phyloP scores from a whole-genome alignment of 2,888 invertebrate species.

The Protophormia terraenovae region DNA sequence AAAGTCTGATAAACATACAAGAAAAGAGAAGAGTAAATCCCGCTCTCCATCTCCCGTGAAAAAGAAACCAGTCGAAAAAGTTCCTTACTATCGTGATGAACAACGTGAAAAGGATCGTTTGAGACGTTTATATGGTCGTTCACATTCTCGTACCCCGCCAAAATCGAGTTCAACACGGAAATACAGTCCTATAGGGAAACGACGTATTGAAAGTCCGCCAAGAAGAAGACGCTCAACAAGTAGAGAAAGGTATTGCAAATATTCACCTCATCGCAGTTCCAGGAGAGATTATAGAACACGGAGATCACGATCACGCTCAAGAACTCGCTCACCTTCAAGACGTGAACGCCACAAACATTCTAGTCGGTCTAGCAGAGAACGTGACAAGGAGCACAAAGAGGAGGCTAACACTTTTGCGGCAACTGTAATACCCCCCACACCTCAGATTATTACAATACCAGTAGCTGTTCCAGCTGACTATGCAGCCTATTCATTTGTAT shows the following conservation, averaged over 20 bases:
- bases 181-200: not conserved
- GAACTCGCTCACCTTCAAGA: conserved; percentile 53
- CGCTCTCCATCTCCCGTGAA: conserved; percentile 18
- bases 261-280: conserved; percentile 44
- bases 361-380: conserved; percentile 15
- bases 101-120: conserved; percentile 71
- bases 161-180: not conserved
- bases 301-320: conserved; percentile 53
- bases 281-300: conserved; percentile 34
- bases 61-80: conserved; percentile 61
- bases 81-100: conserved; percentile 71
- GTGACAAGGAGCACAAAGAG: conserved; percentile 33
- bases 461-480: conserved; percentile 66
- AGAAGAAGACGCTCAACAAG: conserved; percentile 49
- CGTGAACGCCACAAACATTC: conserved; percentile 42
- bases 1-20: conserved; percentile 25
- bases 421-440: conserved; percentile 26
- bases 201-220: not conserved
- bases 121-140: conserved; percentile 62
- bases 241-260: conserved; percentile 31
- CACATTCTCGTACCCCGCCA: conserved; percentile 48
- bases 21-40: conserved; percentile 26
- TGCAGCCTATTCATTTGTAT: conserved; percentile 59
- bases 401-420: not conserved
- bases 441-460: conserved; percentile 68